Conservation (phyloP, 1,140 invertebrate species). For the Archivesica marissinica region DNA sequence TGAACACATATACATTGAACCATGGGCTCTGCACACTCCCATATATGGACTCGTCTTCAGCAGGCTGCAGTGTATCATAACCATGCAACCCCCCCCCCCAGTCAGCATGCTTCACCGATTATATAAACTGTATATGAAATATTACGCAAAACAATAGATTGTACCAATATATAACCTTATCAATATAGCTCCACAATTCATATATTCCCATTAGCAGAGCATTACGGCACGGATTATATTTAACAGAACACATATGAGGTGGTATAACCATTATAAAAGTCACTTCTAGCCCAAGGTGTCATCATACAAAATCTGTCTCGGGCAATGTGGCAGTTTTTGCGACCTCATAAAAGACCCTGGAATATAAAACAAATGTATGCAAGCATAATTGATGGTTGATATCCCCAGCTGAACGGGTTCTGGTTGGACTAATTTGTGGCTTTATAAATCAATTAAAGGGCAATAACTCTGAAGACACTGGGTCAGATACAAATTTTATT, state of each 20-base stretch:
- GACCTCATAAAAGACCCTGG: slow-evolving; percentile 91
- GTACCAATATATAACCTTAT: background rate
- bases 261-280: background rate
- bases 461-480: no score
- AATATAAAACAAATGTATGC: slow-evolving; percentile 76
- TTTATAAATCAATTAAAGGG: background rate
- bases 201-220: background rate
- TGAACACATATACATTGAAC: no score
- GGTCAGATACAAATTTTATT: no score
- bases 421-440: background rate
- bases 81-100: no score
- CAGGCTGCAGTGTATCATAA: no score
- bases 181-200: background rate
- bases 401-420: background rate
- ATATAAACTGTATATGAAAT: no score
- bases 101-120: no score
- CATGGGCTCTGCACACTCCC: no score
- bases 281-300: background rate
- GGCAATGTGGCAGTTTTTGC: slow-evolving; percentile 83
- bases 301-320: slow-evolving; percentile 57
- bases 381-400: background rate
- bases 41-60: no score
- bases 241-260: slow-evolving; percentile 10
- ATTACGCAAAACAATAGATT: no score
- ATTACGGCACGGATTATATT: background rate